phyloP scores from a whole-genome alignment of 2,113 vertebrate species.

The Dryoscopus gambensis region DNA sequence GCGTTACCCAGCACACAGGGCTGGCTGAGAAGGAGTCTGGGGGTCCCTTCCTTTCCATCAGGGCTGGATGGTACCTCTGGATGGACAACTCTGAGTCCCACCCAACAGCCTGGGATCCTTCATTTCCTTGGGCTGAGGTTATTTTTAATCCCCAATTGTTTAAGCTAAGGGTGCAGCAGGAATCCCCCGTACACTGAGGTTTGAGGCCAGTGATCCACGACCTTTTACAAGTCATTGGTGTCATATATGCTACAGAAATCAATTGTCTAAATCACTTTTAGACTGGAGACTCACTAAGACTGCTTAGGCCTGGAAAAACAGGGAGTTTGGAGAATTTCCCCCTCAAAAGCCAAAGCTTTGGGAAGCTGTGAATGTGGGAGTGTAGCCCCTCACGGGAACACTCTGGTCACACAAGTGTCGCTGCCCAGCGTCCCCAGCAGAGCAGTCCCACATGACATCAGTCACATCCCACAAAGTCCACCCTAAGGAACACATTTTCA shows the following conservation, averaged over 20 bases:
- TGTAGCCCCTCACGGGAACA: not conserved
- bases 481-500: fast-evolving
- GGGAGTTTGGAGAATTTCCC: not conserved
- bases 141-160: fast-evolving
- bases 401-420: fast-evolving
- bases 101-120: not conserved
- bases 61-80: not conserved
- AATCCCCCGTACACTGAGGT: not conserved
- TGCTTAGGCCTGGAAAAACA: not conserved
- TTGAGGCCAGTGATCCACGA: not conserved
- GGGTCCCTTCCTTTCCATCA: not conserved
- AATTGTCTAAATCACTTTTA: not conserved
- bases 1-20: not conserved
- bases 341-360: not conserved
- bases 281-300: not conserved
- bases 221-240: not conserved
- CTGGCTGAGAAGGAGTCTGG: not conserved
- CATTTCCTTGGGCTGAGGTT: not conserved
- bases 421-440: not conserved
- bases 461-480: not conserved
- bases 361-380: not conserved
- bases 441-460: not conserved
- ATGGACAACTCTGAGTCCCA: not conserved
- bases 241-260: not conserved
- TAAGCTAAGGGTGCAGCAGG: not conserved